Evolutionary conservation across 2,797 vertebrate genomes (phyloP), one percentile per base, ranked within the genome.

Genomic region (Anas bernieri): DNA sequence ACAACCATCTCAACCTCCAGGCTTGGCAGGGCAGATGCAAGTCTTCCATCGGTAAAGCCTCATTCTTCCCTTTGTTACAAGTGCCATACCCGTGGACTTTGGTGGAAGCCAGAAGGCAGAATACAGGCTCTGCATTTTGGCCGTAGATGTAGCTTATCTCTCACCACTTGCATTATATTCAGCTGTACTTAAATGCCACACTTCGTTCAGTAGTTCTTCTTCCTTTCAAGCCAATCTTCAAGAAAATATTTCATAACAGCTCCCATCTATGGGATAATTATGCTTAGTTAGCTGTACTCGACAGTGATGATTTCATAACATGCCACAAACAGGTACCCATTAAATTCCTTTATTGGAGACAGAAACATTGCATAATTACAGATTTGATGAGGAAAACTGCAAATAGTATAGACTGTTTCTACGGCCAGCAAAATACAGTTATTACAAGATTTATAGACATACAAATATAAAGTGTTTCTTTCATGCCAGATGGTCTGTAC

Each of bases 331-430:
- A 96, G 95, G 85, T 97, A 96, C 95, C 90, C 93, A 96, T 97
- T 93, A 96, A 96, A 94, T 96, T 96, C 81, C 90, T 98, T 98
- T 98, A 98, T 96, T 98, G 93, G 93, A 95, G 93, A 98, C 94
- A 97, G 95, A 94, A 97, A 97, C 86, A 94, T 59, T 88, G 76
- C 61, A 59, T 96, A 97, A 97, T 97, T 97, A 97, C 94, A 96
- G 93, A 97, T 91, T 83, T 92, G 87, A 97, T 90, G 93, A 97
- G 96, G 93, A 97, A 96, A 94, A 92, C 90, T 83, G 86, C 88
- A 94, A 97, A 97, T 89, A 96, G 94, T 86, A 92, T 95, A 95
- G 95, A 95, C 88, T 89, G 82, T 93, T 94, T 95, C 96, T 95
- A 92, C 86, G 96, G 97, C 95, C 95, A 97, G 95, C 87, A 96